These are phyloP conservation scores for Elephas maximus DNA, from an alignment of 2,113 vertebrate species.

Conservation along the genomic window DNA sequence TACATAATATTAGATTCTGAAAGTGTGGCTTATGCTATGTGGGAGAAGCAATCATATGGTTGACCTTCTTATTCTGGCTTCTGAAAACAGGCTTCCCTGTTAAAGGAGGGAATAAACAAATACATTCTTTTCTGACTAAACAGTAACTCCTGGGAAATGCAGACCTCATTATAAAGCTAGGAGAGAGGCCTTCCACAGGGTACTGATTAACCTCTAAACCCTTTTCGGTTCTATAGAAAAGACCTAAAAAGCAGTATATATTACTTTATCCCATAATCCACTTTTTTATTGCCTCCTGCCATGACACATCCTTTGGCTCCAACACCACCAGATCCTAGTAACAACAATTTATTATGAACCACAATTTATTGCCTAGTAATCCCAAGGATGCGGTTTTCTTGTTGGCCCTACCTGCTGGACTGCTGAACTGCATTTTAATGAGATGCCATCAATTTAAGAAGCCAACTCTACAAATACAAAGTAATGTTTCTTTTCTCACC, in stretches of 20 bases:
- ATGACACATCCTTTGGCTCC: neutral
- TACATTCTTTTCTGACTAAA: conserved; percentile 2
- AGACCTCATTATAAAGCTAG: neutral
- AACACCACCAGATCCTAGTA: neutral
- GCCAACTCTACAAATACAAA: neutral
- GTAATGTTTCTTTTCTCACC: neutral
- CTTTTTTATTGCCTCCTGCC: neutral
- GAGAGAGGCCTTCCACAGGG: neutral
- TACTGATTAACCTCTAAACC: neutral
- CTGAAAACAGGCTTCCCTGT: neutral
- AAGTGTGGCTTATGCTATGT: neutral
- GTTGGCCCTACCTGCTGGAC: neutral
- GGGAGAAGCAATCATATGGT: neutral
- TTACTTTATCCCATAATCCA: conserved; percentile 18
- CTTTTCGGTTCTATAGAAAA: conserved; percentile 36
- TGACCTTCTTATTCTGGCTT: conserved; percentile 35
- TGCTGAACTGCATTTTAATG: neutral
- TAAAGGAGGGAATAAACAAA: neutral
- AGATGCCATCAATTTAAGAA: conserved; percentile 22
- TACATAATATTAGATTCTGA: neutral
- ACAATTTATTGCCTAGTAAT: neutral
- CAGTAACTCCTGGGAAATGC: neutral
- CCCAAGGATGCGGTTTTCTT: neutral
- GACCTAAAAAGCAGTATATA: neutral
- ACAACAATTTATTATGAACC: neutral